Evolutionary conservation across 2,113 vertebrate species (phyloP).

Genomic region (Scomber scombrus): DNA sequence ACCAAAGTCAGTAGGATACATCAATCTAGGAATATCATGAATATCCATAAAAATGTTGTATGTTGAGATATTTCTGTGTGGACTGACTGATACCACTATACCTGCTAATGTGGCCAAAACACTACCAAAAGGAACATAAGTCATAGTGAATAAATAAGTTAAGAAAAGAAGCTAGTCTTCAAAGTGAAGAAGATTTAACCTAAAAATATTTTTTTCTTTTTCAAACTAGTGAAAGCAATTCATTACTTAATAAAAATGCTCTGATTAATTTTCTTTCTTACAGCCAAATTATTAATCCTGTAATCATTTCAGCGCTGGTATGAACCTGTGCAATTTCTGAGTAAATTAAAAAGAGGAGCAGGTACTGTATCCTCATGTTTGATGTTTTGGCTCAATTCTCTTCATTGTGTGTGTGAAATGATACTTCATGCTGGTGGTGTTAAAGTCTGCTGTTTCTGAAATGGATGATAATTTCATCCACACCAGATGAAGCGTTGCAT

Average conservation of each 20-base stretch:
- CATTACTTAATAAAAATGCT: neutral
- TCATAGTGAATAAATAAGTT: too few species aligned
- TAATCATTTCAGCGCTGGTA: neutral
- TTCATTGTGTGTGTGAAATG: slow-evolving; percentile 1
- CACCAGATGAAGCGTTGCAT: slow-evolving; percentile 36
- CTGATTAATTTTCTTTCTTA: neutral
- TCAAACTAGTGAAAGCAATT: neutral
- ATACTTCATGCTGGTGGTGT: neutral
- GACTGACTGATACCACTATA: too few species aligned
- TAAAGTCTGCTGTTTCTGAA: slow-evolving; percentile 22
- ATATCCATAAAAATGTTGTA: too few species aligned
- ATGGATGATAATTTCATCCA: slow-evolving; percentile 47
- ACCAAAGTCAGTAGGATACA: too few species aligned
- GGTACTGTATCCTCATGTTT: neutral
- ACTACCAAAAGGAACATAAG: too few species aligned
- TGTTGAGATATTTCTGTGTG: too few species aligned
- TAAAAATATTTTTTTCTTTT: too few species aligned
- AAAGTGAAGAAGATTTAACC: too few species aligned
- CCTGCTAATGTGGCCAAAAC: too few species aligned
- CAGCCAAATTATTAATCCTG: neutral
- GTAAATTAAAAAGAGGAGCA: neutral
- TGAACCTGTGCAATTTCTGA: neutral
- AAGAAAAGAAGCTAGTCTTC: too few species aligned
- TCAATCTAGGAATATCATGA: too few species aligned
- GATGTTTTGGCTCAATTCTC: slow-evolving; percentile 1